Percentiles rank a stretch among this genome's conserved stretches.
These are phyloP conservation scores for Axis porcinus DNA, from an alignment of 2,113 vertebrate genomes.

Conservation along the genomic window DNA sequence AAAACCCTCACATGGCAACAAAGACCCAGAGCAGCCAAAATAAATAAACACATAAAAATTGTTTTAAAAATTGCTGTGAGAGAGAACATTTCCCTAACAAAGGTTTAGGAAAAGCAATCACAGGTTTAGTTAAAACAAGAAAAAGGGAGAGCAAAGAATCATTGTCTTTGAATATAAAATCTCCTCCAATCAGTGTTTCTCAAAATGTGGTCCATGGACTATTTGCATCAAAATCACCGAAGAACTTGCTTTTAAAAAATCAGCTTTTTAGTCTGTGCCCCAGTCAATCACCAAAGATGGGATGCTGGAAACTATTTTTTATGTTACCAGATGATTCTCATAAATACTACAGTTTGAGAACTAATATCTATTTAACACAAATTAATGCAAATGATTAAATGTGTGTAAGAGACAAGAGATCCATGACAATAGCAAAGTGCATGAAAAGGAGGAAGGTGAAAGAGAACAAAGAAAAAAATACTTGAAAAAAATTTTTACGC, in stretches of 20 bases:
- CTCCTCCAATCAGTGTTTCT: neutral
- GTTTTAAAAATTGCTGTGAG: neutral
- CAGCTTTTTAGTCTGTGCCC: neutral
- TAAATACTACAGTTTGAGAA: neutral
- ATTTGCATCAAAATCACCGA: neutral
- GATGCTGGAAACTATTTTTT: neutral
- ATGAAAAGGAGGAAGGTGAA: neutral
- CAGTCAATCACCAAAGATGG: neutral
- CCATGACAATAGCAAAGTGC: neutral
- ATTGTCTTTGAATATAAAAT: neutral
- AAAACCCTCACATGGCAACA: neutral
- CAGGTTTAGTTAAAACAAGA: neutral
- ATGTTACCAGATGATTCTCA: neutral
- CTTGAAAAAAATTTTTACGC: neutral
- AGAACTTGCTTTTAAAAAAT: neutral
- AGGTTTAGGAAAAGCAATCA: neutral
- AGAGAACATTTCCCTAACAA: neutral
- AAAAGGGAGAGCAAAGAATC: neutral
- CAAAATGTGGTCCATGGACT: neutral
- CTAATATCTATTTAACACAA: neutral
- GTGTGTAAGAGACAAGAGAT: neutral
- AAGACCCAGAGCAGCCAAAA: neutral
- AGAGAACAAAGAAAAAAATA: neutral
- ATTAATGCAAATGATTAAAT: slow-evolving; percentile 10
- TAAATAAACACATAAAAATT: neutral